Conservation (phyloP, 64 coral and sea anemone genomes). For the Astreopora myriophthalma region DNA sequence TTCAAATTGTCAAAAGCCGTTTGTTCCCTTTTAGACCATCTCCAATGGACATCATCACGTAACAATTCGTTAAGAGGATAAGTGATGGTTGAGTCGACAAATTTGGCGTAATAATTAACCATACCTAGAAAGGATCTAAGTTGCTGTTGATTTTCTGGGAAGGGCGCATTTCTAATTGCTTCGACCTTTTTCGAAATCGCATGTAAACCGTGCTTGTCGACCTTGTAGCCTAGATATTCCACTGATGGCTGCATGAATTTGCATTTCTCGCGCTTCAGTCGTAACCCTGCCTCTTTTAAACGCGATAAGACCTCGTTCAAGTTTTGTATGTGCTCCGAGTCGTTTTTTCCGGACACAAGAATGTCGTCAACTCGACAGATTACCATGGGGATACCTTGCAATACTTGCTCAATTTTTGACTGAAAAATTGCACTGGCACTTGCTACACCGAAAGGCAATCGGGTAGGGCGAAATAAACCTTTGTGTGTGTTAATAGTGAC, state of each 20-base stretch:
- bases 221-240: background rate
- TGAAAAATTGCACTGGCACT: conserved; percentile 45
- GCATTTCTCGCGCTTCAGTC: conserved; percentile 4
- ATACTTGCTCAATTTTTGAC: conserved; percentile 55
- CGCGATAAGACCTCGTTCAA: conserved; percentile 24
- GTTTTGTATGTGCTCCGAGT: background rate
- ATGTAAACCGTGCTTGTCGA: background rate
- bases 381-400: conserved; percentile 24
- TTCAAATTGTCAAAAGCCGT: background rate
- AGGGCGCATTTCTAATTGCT: conserved; percentile 4
- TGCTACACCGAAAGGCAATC: conserved; percentile 39
- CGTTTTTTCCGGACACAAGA: conserved; percentile 2
- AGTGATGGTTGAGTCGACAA: background rate
- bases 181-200: conserved; percentile 37
- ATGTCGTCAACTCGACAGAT: conserved; percentile 49
- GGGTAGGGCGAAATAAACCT: background rate
- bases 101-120: conserved; percentile 34
- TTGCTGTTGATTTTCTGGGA: conserved; percentile 28
- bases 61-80: conserved; percentile 24
- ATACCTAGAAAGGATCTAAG: conserved; percentile 13
- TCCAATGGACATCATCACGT: background rate
- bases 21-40: background rate
- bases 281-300: background rate
- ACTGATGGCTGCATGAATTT: conserved; percentile 38
- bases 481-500: conserved; percentile 45